Conservation (phyloP, 2,888 invertebrate species). For the Ormyrus thymus region DNA sequence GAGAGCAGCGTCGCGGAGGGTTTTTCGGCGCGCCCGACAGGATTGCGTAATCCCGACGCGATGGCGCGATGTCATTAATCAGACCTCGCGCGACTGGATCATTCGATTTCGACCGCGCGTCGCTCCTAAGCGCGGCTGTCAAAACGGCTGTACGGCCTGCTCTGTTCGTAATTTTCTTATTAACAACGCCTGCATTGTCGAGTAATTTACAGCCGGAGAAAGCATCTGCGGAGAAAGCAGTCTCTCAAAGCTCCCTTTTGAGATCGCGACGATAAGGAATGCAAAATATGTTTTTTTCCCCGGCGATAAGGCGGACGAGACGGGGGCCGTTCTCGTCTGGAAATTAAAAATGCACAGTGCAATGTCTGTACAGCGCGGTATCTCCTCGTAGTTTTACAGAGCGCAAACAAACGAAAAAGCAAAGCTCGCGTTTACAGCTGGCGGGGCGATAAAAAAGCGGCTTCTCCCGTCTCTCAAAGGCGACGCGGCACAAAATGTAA, state of each 20-base stretch:
- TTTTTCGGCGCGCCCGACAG: too few relatives aligned
- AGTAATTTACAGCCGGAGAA: too few relatives aligned
- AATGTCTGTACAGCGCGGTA: background rate
- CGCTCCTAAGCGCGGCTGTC: too few relatives aligned
- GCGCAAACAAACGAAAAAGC: constrained; percentile 22
- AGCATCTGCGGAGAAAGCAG: too few relatives aligned
- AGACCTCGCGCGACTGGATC: background rate
- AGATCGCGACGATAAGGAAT: background rate
- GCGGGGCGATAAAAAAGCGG: background rate
- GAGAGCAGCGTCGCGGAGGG: too few relatives aligned
- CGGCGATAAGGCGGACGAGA: constrained; percentile 12
- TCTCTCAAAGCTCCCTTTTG: too few relatives aligned
- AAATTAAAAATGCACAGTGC: constrained; percentile 36
- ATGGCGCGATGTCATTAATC: background rate
- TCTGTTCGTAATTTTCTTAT: too few relatives aligned
- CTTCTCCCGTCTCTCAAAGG: constrained; percentile 9
- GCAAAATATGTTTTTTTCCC: background rate
- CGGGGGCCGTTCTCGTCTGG: constrained; percentile 11
- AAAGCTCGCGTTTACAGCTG: constrained; percentile 16
- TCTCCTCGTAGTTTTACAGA: background rate
- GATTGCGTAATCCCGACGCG: background rate
- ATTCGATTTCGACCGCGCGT: background rate
- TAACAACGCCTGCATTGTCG: too few relatives aligned
- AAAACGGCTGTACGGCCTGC: too few relatives aligned
- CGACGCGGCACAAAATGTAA: constrained; percentile 22